Evolutionary conservation across 2,113 vertebrate genomes (phyloP).

Genomic region (Trichechus manatus): DNA sequence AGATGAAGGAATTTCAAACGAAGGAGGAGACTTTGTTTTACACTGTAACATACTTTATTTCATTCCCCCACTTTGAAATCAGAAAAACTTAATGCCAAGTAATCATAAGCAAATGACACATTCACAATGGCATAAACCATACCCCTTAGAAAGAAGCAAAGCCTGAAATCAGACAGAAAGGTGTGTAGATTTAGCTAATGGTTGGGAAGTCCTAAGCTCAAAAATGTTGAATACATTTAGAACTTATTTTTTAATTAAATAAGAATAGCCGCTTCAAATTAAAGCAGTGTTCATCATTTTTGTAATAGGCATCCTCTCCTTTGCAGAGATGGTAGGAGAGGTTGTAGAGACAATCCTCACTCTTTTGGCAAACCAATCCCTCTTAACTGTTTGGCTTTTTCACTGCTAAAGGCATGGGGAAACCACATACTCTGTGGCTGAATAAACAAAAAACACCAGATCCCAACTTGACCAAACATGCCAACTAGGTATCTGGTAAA

Average conservation of each 20-base stretch:
- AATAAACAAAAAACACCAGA: background rate
- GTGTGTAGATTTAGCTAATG: background rate
- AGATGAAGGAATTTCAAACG: slow-evolving; percentile 76
- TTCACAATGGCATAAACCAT: background rate
- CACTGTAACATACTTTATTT: slow-evolving; percentile 68
- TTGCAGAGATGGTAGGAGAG: background rate
- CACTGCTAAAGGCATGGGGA: background rate
- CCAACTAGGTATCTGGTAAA: background rate
- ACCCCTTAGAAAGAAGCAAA: background rate
- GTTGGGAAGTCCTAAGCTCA: background rate
- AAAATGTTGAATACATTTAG: slow-evolving; percentile 52
- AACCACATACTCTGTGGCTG: background rate
- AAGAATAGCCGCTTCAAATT: slow-evolving; percentile 39
- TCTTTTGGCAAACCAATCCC: background rate
- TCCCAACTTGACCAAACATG: background rate
- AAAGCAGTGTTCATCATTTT: background rate
- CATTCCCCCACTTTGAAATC: slow-evolving; percentile 60
- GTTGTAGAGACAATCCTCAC: background rate
- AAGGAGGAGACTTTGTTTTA: slow-evolving; percentile 45
- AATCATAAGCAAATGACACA: slow-evolving; percentile 50
- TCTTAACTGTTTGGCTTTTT: slow-evolving; percentile 2
- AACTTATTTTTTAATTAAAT: slow-evolving; percentile 46
- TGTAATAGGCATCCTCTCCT: background rate
- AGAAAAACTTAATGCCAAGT: slow-evolving; percentile 54
- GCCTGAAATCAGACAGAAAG: background rate